These are phyloP conservation scores for Metridium senile DNA, from an alignment of 92 coral and sea anemone genomes.

Conservation along the genomic window DNA sequence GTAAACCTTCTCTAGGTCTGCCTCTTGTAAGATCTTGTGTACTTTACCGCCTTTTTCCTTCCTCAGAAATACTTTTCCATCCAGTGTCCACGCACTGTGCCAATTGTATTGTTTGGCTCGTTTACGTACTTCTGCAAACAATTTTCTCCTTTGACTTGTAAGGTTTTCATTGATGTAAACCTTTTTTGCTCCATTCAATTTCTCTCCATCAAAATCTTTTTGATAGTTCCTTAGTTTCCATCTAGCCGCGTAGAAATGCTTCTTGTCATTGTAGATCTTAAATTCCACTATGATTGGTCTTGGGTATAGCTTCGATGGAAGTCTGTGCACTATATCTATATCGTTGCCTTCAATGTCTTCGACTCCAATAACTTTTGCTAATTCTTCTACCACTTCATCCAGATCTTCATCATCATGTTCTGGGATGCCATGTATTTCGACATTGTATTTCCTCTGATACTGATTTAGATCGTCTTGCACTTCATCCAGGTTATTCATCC, in stretches of 20 bases:
- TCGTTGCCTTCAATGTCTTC: neutral
- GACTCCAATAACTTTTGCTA: neutral
- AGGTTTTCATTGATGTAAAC: slow-evolving; percentile 35
- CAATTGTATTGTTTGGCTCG: slow-evolving; percentile 19
- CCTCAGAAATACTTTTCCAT: slow-evolving; percentile 25
- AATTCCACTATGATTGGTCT: slow-evolving; percentile 33
- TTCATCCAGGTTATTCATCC: neutral
- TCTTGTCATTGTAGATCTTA: slow-evolving; percentile 27
- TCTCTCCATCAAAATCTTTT: neutral
- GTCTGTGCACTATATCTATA: slow-evolving; percentile 12
- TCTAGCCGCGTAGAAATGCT: slow-evolving; percentile 17
- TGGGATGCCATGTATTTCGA: slow-evolving; percentile 9
- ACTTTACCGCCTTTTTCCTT: slow-evolving; percentile 14
- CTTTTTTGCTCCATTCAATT: slow-evolving; percentile 22
- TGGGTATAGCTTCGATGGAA: neutral
- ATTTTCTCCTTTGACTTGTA: slow-evolving; percentile 9
- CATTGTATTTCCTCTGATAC: neutral
- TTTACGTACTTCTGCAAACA: slow-evolving; percentile 26
- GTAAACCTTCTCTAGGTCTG: slow-evolving; percentile 6
- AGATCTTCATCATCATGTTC: slow-evolving; percentile 1
- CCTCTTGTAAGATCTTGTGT: neutral
- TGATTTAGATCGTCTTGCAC: neutral
- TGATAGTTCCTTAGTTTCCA: slow-evolving; percentile 19
- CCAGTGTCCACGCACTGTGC: slow-evolving; percentile 25
- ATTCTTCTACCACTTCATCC: neutral